Evolutionary conservation across 2,113 vertebrate genomes (phyloP).

Genomic region (Lucifuga dentata): DNA sequence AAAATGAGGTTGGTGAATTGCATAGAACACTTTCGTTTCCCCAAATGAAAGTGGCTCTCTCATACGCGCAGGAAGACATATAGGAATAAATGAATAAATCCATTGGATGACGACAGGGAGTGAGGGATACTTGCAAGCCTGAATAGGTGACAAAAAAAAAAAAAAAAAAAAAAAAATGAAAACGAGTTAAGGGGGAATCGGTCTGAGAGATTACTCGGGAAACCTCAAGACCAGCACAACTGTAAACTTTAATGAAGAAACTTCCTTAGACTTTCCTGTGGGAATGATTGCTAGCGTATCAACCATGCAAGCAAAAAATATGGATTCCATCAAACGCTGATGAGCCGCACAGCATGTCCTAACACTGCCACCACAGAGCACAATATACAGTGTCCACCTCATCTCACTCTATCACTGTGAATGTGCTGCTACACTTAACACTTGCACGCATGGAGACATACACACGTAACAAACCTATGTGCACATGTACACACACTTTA

Average conservation of each 20-base stretch:
- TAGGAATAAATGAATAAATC: slow-evolving; percentile 57
- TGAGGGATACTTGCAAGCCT: slow-evolving; percentile 9
- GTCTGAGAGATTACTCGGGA: slow-evolving; percentile 42
- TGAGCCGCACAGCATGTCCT: slow-evolving; percentile 29
- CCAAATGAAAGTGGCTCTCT: slow-evolving; percentile 61
- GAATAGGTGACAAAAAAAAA: slow-evolving; percentile 47
- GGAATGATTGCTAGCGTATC: slow-evolving; percentile 13
- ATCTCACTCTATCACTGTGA: slow-evolving; percentile 58
- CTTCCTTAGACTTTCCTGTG: slow-evolving; percentile 36
- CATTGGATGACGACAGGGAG: slow-evolving; percentile 21
- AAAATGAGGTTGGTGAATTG: slow-evolving; percentile 74
- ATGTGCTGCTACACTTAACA: slow-evolving; percentile 52
- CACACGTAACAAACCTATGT: neutral
- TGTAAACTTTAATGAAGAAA: slow-evolving; percentile 54
- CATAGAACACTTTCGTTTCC: slow-evolving; percentile 54
- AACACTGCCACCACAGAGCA: slow-evolving; percentile 28
- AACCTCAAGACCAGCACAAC: slow-evolving; percentile 25
- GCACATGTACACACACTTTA: slow-evolving; percentile 3
- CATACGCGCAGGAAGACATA: slow-evolving; percentile 55
- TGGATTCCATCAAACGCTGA: slow-evolving; percentile 40
- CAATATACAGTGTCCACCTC: slow-evolving; percentile 55
- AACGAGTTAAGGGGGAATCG: slow-evolving; percentile 34
- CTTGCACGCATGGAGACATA: slow-evolving; percentile 17
- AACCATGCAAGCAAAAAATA: slow-evolving; percentile 32
- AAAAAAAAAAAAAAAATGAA: slow-evolving; percentile 25